Conservation (phyloP, 2,888 invertebrate genomes). For the Diarsia rubi region DNA sequence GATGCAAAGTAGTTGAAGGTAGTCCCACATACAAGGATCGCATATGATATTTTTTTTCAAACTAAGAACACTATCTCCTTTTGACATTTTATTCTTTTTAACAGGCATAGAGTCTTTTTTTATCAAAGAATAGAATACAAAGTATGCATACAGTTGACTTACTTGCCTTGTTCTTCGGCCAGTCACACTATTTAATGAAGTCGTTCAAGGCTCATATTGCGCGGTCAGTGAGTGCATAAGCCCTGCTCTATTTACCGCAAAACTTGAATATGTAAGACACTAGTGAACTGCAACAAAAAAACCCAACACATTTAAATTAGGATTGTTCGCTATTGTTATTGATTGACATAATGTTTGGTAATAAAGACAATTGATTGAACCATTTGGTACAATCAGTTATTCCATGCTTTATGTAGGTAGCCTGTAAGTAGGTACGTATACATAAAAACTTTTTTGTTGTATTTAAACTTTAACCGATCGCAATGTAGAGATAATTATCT, state of each 20-base stretch:
- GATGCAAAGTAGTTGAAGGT: background rate
- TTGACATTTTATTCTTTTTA: background rate
- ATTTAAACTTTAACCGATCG: background rate
- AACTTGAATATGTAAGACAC: conserved; percentile 51
- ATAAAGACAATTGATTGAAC: conserved; percentile 24
- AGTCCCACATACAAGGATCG: background rate
- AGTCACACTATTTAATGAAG: conserved; percentile 70
- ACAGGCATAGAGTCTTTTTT: background rate
- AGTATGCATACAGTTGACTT: conserved; percentile 23
- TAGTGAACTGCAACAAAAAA: conserved; percentile 28
- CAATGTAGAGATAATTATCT: conserved; percentile 38
- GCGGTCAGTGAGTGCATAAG: conserved; percentile 66
- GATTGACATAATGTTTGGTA: conserved; percentile 40
- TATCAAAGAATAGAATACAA: background rate
- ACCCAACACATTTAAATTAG: conserved; percentile 2
- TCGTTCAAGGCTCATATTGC: conserved; percentile 76
- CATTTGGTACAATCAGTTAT: background rate
- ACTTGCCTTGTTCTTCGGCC: conserved; percentile 46
- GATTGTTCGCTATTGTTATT: conserved; percentile 5
- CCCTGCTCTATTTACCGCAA: conserved; percentile 72
- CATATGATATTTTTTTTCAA: background rate
- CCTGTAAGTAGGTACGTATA: background rate
- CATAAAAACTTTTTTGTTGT: background rate
- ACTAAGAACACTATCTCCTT: background rate
- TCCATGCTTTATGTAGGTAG: conserved; percentile 5